Evolutionary conservation across 2,888 invertebrate genomes (phyloP), one percentile per base, ranked within the genome.

Genomic region (Geophilus truncorum): DNA sequence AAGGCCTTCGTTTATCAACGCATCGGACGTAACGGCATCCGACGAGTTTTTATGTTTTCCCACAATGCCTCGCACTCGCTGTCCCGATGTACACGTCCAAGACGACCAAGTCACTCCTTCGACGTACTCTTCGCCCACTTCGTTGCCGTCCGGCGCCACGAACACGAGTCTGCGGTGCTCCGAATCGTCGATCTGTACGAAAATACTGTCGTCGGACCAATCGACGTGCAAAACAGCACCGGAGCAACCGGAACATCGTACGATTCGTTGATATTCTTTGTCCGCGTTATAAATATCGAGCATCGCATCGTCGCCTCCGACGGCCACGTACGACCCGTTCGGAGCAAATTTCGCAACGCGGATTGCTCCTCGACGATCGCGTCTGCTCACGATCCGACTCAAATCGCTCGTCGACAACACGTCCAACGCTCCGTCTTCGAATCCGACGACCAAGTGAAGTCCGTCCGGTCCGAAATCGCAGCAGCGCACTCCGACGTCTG

Each of bases 181-280:
- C 2, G 87, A 87, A 82, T 86, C 87, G 84, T 88, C 88, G 57
- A 87, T 87, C 83, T 87, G 87, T 34, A 88, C 83, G 82, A 86
- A 86, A 81, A 85, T 85, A 83, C 86, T 86, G 83, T 87, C 86
- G 70, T 85, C 85, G 0, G 87, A 87, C 88, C 88, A 88, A 84
- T 88, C 88, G n/a, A 88, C 81, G 82, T 88, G 88, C 0, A 87
- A 88, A 82, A 88, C 87, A 83, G 87, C 87, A 83, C 87, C 87
- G n/a, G 87, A 87, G 82, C 84, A 86, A 1, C 87, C 88, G 1
- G 84, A 83, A 81, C 88, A 87, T 7, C 85, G 85, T 5, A 86
- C 86, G 21, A 81, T 78, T 23, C 83, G 81, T 62, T 82, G 80
- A 62, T 83, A 84, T 9, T 85, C 83, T 83, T 87, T 86, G 7